A percentile compares a stretch with the other conserved stretches of the same genome.
These are phyloP conservation scores for Columba janthina DNA, from an alignment of 2,113 vertebrate genomes.

Conservation along the genomic window DNA sequence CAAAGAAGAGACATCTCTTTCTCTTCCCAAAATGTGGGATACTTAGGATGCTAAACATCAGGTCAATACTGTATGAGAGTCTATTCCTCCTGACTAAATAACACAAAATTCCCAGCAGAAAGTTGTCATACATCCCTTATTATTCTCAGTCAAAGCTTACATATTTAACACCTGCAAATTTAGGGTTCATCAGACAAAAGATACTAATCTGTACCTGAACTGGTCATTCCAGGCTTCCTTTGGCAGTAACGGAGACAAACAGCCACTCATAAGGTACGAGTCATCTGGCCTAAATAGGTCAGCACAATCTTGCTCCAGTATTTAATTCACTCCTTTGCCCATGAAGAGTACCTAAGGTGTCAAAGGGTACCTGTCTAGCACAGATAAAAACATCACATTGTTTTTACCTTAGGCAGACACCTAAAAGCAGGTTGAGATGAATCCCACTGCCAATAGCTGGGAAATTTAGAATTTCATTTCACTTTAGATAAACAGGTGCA, in stretches of 20 bases:
- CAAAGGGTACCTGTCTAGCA: background rate
- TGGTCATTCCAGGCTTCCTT: background rate
- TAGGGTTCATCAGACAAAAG: background rate
- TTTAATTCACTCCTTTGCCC: background rate
- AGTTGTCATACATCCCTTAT: background rate
- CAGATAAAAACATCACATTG: background rate
- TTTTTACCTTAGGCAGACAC: background rate
- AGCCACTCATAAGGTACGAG: rapidly evolving
- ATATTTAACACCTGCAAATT: background rate
- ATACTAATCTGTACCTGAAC: background rate
- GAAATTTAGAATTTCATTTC: background rate
- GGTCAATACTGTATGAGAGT: background rate
- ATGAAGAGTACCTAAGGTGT: background rate
- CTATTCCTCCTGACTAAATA: background rate
- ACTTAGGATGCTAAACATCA: background rate
- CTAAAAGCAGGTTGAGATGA: background rate
- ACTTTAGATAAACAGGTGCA: background rate
- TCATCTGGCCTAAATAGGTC: background rate
- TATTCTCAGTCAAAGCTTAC: background rate
- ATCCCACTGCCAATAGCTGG: background rate
- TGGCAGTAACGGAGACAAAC: background rate
- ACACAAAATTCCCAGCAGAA: background rate
- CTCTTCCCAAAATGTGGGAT: background rate
- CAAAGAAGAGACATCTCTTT: background rate
- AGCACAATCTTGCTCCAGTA: background rate